Evolutionary conservation across 2,888 invertebrate genomes (phyloP), one percentile per base, ranked within the genome.

Genomic region (Harpagoxenus sublaevis): DNA sequence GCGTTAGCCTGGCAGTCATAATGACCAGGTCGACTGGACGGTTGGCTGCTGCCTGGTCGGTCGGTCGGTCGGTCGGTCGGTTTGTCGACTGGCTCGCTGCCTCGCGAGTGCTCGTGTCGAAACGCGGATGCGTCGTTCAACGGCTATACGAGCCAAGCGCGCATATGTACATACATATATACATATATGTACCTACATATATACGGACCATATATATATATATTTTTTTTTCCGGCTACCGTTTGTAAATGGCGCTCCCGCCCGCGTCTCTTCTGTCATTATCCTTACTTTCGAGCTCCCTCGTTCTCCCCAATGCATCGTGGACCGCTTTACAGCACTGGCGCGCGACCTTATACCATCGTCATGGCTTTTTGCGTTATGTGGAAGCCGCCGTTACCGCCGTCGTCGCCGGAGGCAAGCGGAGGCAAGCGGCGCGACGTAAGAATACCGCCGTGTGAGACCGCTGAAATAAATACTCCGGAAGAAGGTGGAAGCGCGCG

Each of bases 1-100:
- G 92, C 92, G 91, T 90, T 92, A 88, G 91, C 90, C 90, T 89
- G 91, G 90, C 91, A 91, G 91, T 93, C 93, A 92, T 93, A 93
- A 93, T 93, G 93, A 93, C 92, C 92, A 91, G 89, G 88, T 90
- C 89, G 90, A 90, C 92, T 91, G 90, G 90, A 84, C 89, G 88
- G 83, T 89, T 90, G 89, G 87, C 89, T 86, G 77, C 84, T 83
- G 62, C 84, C 68, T 66, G 81, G 86, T 87, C 86, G 89, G 86
- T 83, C 87, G 89, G 88, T 78, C 86, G 88, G 86, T 84, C 83
- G 84, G 85, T 86, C 68, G 78, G 83, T 57, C 65, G 74, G 39
- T 12, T 42, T 31, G 51, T 78, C 66, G 42, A 45, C 68, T 74
- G 23, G 78, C 79, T 66, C 45, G 66, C 68, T 84, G 66, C 77